Conservation (phyloP, 2,888 invertebrate genomes). For the Hoplodrina blanda region DNA sequence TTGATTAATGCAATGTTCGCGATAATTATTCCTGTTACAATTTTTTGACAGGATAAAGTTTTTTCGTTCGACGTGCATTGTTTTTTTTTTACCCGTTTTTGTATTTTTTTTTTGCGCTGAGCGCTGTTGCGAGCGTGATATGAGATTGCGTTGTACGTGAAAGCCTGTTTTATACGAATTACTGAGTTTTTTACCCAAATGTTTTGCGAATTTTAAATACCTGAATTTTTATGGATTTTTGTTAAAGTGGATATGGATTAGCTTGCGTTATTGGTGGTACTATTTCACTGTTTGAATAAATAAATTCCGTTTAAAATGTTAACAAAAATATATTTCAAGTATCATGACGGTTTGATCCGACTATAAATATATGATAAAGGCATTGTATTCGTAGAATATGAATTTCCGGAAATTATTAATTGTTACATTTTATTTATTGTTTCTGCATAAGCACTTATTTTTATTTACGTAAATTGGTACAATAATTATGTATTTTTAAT, state of each 20-base stretch:
- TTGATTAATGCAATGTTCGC: constrained; percentile 91
- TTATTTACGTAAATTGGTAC: constrained; percentile 11
- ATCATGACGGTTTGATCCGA: constrained; percentile 40
- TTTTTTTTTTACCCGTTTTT: constrained; percentile 56
- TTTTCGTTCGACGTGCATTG: constrained; percentile 79
- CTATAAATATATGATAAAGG: constrained; percentile 28
- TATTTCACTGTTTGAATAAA: background rate
- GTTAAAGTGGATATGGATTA: constrained; percentile 5
- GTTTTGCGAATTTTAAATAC: constrained; percentile 30
- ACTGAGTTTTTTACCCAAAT: constrained; percentile 34
- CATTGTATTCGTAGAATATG: constrained; percentile 24
- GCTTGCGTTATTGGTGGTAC: background rate
- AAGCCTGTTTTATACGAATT: constrained; percentile 54
- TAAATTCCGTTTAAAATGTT: background rate
- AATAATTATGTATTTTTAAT: constrained; percentile 1
- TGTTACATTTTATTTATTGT: constrained; percentile 14
- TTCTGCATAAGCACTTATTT: background rate
- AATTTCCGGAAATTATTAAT: constrained; percentile 21
- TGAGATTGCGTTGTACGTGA: constrained; percentile 55
- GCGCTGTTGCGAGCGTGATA: constrained; percentile 61
- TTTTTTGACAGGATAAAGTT: constrained; percentile 89
- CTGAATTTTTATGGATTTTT: constrained; percentile 24
- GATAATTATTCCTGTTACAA: constrained; percentile 90
- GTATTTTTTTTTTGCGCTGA: constrained; percentile 42
- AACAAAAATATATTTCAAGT: constrained; percentile 25